Evolutionary conservation across 2,113 vertebrate genomes (phyloP).

Genomic region (Oncorhynchus keta): DNA sequence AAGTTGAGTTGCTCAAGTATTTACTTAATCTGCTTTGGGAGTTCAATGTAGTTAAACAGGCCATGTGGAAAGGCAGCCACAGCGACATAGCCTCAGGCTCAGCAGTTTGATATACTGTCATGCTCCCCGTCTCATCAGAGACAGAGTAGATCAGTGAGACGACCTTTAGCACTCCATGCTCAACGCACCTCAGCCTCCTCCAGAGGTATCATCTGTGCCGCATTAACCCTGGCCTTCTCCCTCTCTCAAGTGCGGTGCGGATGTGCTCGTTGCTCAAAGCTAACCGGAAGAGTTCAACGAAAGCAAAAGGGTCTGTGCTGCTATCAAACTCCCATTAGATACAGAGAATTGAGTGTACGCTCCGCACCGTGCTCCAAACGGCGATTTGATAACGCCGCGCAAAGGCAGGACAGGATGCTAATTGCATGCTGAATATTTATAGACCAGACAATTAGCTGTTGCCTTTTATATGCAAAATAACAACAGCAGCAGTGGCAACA

Average conservation of each 20-base stretch:
- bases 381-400: constrained; percentile 77
- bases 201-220: constrained; percentile 27
- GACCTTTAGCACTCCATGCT: background rate
- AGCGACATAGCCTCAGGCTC: too few relatives aligned
- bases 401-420: constrained; percentile 79
- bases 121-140: background rate
- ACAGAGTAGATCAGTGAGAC: background rate
- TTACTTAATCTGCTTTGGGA: too few relatives aligned
- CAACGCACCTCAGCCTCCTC: background rate
- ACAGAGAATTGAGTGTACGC: constrained; percentile 72
- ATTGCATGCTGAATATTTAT: constrained; percentile 84
- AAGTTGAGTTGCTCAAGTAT: too few relatives aligned
- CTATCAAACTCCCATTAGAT: constrained; percentile 81
- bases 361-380: constrained; percentile 67
- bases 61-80: too few relatives aligned
- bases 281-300: constrained; percentile 16
- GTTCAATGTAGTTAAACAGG: too few relatives aligned
- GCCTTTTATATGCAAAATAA: constrained; percentile 85
- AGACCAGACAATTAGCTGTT: constrained; percentile 82
- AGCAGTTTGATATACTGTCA: too few relatives aligned
- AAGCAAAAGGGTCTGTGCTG: constrained; percentile 71
- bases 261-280: constrained; percentile 49
- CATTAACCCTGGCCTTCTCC: constrained; percentile 33
- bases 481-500: constrained; percentile 73
- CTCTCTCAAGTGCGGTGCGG: constrained; percentile 26